Conservation (phyloP, 2,797 vertebrate genomes). For the Cyclopterus lumpus region DNA sequence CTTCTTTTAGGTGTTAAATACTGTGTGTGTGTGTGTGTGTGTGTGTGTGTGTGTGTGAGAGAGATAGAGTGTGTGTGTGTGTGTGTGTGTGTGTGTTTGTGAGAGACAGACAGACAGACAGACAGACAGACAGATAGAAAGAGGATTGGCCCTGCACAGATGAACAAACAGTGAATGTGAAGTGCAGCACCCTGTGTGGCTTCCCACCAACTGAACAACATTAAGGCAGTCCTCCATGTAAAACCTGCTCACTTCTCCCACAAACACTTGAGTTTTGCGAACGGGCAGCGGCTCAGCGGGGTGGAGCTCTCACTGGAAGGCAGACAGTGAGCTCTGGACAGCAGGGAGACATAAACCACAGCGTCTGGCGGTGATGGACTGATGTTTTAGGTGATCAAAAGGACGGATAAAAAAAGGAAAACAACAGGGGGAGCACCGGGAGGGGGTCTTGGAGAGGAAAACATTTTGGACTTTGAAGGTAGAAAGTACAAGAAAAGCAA, state of each 20-base stretch:
- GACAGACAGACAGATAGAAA: background rate
- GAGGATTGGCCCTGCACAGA: constrained; percentile 46
- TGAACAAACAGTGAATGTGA: constrained; percentile 72
- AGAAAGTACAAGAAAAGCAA: constrained; percentile 69
- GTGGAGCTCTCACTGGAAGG: constrained; percentile 78
- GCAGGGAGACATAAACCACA: constrained; percentile 75
- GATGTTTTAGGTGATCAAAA: constrained; percentile 83
- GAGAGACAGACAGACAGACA: background rate
- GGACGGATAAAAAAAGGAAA: constrained; percentile 74
- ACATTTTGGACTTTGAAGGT: constrained; percentile 70
- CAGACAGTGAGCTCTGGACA: constrained; percentile 73
- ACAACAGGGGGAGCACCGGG: constrained; percentile 73
- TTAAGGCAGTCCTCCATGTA: constrained; percentile 75
- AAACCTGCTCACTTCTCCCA: constrained; percentile 71
- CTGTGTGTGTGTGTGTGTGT: constrained; percentile 1
- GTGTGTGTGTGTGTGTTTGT: constrained; percentile 22
- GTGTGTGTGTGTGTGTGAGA: constrained; percentile 3
- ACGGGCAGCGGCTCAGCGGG: constrained; percentile 72
- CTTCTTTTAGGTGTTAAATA: constrained; percentile 35
- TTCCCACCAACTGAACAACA: constrained; percentile 73
- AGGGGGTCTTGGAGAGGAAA: constrained; percentile 70
- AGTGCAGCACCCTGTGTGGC: constrained; percentile 73
- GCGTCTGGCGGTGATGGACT: constrained; percentile 74
- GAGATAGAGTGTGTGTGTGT: constrained; percentile 8
- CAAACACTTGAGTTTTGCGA: constrained; percentile 73